Evolutionary conservation across 37 sponge, comb jelly and placozoan species (phyloP), one percentile per base, ranked within the genome.

Genomic region (Chondrilla cf. caribensis): DNA sequence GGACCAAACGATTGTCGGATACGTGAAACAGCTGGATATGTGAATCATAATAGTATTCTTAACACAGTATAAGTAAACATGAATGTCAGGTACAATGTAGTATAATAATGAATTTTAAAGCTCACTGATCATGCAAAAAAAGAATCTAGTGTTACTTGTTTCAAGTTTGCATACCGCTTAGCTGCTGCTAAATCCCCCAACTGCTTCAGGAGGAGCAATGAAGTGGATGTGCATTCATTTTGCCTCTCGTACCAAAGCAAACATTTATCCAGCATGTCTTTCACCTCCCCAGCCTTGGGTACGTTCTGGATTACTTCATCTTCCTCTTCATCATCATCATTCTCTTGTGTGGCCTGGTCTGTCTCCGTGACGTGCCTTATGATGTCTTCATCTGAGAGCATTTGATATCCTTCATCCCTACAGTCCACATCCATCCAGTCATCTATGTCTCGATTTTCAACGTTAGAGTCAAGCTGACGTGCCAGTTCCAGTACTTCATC

Each of bases 361-460:
- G n/a, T 43, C 58, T 78, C 31, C 22, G 40, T 68, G 3, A 68
- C 84, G 22, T 75, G 78, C 44, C 39, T 42, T 39, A 83, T 35
- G 26, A 83, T 72, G 55, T 83, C 83, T 28, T 68, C 83, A 70
- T 83, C 83, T 38, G 83, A 38, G 55, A 72, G 40, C 28, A 39
- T 4, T 31, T 83, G 83, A 57, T 83, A 83, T n/a, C 83, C 58
- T 26, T 64, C 51, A 36, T 81, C 82, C 19, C 37, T 36, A 24
- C 39, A 66, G 67, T 60, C 82, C 44, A 22, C 67, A 54, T 54
- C 38, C 39, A 83, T 54, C 83, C 83, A 83, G 58, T 41, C 37
- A 57, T 68, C 31, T 35, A 70, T 83, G 32, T 80, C 80, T 80
- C 58, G 32, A 80, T 80, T 58, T 7, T 42, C 25, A 37, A 81